Evolutionary conservation across 64 coral and sea anemone genomes (phyloP), one percentile per base, ranked within the genome.

Genomic region (Cladopsammia gracilis): DNA sequence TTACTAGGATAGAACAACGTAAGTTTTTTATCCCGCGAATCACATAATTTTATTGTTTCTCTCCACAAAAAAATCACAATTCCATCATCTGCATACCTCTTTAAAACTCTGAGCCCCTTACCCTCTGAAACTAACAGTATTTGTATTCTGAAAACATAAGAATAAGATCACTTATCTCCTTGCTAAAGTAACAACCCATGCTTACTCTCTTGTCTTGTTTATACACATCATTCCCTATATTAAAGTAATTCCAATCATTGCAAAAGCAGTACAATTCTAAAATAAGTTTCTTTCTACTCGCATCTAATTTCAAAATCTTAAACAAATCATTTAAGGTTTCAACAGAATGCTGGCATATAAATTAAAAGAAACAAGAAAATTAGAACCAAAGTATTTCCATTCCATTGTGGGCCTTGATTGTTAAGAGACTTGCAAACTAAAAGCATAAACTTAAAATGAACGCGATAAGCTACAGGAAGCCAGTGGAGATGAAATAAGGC

Each of bases 281-380:
- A n/a, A 83, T 58, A 58, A 83, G 22, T 0, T 4, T 0, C 8
- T 6, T 25, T 3, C 42, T 83, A 3, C 11, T 7, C 7, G 0
- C 1, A 11, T 62, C 22, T 18, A 61, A 22, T 12, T 64, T 9
- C 20, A 83, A 59, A 1, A 60, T 25, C 4, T 61, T 6, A 62
- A 20, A 58, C 2, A 83, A 9, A 13, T 13, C 79, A 7, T 3
- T 18, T 5, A 64, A 61, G 5, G 15, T 18, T 8, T 9, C 5
- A 58, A 4, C 0, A 86, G 23, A 5, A 86, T 71, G 70, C 70
- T 86, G 2, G 83, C 52, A 71, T 67, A 86, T 48, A 86, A 86
- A 67, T 86, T 62, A 86, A 47, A 86, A 44, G n/a, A 69, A 44
- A 70, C 82, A 48, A 86, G 69, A 86, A 5, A 23, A 51, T 14